phyloP scores from a whole-genome alignment of 2,113 vertebrate genomes.

The Hippotragus niger region DNA sequence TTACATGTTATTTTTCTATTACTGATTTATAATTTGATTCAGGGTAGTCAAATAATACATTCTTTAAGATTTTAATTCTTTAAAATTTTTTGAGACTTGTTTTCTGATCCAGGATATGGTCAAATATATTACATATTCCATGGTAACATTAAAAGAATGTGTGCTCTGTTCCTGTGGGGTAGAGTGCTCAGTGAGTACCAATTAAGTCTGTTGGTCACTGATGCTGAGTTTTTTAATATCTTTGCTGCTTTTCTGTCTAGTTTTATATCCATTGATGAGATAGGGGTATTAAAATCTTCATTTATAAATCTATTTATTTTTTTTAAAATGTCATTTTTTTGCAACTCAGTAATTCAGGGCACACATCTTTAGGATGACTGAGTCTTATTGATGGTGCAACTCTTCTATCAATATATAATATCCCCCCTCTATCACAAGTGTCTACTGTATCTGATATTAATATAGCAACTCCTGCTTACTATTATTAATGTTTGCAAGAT shows the following conservation, averaged over 20 bases:
- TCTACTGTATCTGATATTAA: not conserved
- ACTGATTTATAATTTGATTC: not conserved
- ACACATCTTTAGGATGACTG: not conserved
- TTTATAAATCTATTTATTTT: not conserved
- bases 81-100: not conserved
- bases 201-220: not conserved
- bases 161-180: not conserved
- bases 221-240: not conserved
- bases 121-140: not conserved
- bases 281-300: not conserved
- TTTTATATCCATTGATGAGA: not conserved
- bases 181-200: not conserved
- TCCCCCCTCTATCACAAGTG: not conserved
- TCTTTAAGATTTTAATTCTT: not conserved
- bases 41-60: not conserved
- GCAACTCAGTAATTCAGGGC: not conserved
- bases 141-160: not conserved
- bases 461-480: not conserved
- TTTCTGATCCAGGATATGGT: not conserved
- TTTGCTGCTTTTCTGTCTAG: not conserved
- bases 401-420: not conserved
- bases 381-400: not conserved
- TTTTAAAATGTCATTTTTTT: not conserved
- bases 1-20: not conserved
- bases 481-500: not conserved